Conservation (phyloP, 2,888 invertebrate genomes). For the Bibio marci region DNA sequence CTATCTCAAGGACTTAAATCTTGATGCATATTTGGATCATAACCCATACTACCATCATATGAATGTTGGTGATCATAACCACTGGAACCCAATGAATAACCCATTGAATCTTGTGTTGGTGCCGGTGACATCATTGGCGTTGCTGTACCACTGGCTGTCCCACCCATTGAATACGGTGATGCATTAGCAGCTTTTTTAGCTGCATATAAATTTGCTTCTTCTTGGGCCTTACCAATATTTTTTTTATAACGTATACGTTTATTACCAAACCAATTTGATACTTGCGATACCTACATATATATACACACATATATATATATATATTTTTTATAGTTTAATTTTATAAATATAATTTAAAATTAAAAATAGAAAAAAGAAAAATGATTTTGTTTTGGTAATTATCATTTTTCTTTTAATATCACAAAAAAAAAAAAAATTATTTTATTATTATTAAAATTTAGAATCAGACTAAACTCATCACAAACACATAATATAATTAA, state of each 20-base stretch:
- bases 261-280: slow-evolving; percentile 99
- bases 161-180: slow-evolving; percentile 72
- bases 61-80: slow-evolving; percentile 79
- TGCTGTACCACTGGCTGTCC: slow-evolving; percentile 69
- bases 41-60: slow-evolving; percentile 80
- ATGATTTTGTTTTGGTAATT: too few relatives aligned
- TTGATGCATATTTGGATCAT: slow-evolving; percentile 79
- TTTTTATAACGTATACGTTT: slow-evolving; percentile 99
- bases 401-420: too few relatives aligned
- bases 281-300: slow-evolving; percentile 40
- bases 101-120: slow-evolving; percentile 82
- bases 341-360: neutral
- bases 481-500: too few relatives aligned
- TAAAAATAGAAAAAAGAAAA: too few relatives aligned
- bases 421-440: too few relatives aligned
- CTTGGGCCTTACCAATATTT: slow-evolving; percentile 98
- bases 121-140: slow-evolving; percentile 94
- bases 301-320: neutral
- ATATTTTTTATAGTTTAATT: neutral
- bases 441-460: too few relatives aligned
- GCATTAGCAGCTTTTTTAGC: slow-evolving; percentile 94
- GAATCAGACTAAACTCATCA: too few relatives aligned
- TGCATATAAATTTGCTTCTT: slow-evolving; percentile 97
- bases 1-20: slow-evolving; percentile 47
- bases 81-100: slow-evolving; percentile 82